Conservation (phyloP, 2,113 vertebrate species). For the Pedetes capensis region DNA sequence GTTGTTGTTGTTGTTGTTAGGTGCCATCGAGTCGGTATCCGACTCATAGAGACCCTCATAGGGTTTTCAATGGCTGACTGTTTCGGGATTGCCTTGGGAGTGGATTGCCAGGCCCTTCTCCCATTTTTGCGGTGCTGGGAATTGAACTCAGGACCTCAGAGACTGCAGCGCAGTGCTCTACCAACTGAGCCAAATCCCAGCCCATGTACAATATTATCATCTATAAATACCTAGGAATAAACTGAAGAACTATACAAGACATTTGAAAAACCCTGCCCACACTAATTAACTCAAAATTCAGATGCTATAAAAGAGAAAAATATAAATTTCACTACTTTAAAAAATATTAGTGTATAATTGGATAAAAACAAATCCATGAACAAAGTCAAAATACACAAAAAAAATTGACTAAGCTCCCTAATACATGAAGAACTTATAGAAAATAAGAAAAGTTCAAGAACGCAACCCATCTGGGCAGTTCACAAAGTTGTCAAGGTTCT, state of each 20-base stretch:
- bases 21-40: too few species aligned
- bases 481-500: conserved; percentile 42
- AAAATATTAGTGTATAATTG: neutral
- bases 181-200: too few species aligned
- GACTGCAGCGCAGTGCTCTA: too few species aligned
- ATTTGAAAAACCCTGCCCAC: neutral
- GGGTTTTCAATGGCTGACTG: too few species aligned
- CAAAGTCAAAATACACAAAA: conserved; percentile 6
- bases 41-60: too few species aligned
- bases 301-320: conserved; percentile 8
- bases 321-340: conserved; percentile 1
- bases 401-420: neutral
- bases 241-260: neutral
- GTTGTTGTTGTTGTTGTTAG: too few species aligned
- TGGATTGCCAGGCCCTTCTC: too few species aligned
- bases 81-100: too few species aligned
- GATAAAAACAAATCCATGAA: neutral
- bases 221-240: neutral
- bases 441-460: conserved; percentile 38
- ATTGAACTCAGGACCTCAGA: too few species aligned
- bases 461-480: neutral
- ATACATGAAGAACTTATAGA: conserved; percentile 37
- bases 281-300: conserved; percentile 41
- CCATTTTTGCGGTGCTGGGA: too few species aligned
- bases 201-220: too few species aligned